Percentiles rank a stretch among this genome's conserved stretches.
Evolutionary conservation across 2,797 vertebrate species (phyloP).

Genomic region (Malurus splendens): DNA sequence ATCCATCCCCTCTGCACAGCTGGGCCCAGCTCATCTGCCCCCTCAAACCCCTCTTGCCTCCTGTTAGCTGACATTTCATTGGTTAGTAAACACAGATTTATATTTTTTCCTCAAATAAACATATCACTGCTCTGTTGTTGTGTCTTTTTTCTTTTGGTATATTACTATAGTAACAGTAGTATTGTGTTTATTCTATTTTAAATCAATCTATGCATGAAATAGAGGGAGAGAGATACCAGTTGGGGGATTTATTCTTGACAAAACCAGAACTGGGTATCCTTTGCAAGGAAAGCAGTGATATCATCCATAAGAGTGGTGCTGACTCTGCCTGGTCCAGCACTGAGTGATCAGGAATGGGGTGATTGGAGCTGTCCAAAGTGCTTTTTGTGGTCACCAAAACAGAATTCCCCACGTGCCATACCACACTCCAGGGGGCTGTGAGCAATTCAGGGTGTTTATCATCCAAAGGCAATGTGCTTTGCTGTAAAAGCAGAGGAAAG

Average conservation of each 20-base stretch:
- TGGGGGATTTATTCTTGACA: neutral
- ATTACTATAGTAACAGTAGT: neutral
- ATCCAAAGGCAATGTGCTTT: neutral
- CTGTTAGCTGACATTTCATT: neutral
- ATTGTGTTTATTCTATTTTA: neutral
- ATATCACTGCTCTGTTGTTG: neutral
- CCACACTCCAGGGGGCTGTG: neutral
- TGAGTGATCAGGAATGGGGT: accelerated
- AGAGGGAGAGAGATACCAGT: neutral
- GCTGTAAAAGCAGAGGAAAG: neutral
- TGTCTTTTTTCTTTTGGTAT: neutral
- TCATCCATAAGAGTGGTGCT: neutral
- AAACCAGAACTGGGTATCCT: neutral
- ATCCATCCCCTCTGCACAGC: neutral
- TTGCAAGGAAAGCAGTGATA: neutral
- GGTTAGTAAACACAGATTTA: neutral
- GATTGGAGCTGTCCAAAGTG: neutral
- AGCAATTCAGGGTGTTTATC: neutral
- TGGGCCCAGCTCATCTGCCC: neutral
- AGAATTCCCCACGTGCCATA: accelerated
- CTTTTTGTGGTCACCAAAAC: neutral
- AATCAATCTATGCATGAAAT: neutral
- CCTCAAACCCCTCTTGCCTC: neutral
- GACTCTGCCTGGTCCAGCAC: neutral
- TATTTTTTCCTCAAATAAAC: neutral